Base-by-base conservation (phyloP, 2,113 vertebrate species). In the Paradisaea rubra region DNA sequence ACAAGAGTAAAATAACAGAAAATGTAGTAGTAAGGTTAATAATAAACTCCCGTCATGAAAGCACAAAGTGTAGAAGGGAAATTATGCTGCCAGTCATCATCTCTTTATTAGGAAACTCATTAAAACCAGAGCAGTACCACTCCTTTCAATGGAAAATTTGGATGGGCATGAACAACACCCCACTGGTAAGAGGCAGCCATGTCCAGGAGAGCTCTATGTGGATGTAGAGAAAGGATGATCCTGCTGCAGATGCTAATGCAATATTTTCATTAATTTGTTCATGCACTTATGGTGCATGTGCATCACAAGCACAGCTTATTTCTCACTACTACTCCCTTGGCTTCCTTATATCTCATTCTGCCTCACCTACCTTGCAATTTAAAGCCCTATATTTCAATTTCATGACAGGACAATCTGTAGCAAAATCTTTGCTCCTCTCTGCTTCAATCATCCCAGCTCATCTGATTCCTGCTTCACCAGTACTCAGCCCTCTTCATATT, bases 31-130 rank as follows among this genome's bases (percentile, higher is more conserved):
- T 64, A 68, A 94, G 90, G 80, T 96, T 96, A 96, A 96, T 95
- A 93, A 96, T 95, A 94, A 97, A 87, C 87, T 91, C 89, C 74
- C 27, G 15, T 81, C 73, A 89, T 95, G 95, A 95, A 96, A 91
- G 60, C 80, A 59, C 19, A 0, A 87, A 89, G 53, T 72, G 82
- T 87, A 59, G 82, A 85, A 93, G 57, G 94, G 77, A 97, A 96
- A 96, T 94, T 97, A 81, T 61, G 85, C 87, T 88, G 88, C 77
- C 88, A 88, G 78, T 65, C 81, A 89, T 82, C 88, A 71, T 69
- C 35, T 84, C 49, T 79, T 85, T 94, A 81, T 88, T 72, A 80
- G 30, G 76, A 53, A 84, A 77, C 81, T 94, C 89, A 79, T 93
- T 94, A 91, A 94, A 96, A 79, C 42, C 80, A 49, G 63, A 87